phyloP scores from a whole-genome alignment of 2,797 vertebrate species.

The Melanotaenia nigrans region DNA sequence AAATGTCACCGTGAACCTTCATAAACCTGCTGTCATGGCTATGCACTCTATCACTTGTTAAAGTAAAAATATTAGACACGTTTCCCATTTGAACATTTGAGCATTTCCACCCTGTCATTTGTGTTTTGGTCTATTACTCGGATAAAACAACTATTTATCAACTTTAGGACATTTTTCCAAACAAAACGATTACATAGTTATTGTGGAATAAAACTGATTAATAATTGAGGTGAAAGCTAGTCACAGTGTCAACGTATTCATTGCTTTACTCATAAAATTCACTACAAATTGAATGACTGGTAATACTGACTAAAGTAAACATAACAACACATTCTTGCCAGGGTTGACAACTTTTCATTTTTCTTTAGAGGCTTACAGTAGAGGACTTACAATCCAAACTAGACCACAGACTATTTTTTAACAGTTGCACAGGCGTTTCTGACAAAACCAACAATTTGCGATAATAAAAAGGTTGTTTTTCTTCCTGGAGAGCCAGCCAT shows the following conservation, averaged over 20 bases:
- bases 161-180: too few relatives aligned
- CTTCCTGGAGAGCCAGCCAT: conserved; percentile 26
- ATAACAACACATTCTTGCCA: neutral
- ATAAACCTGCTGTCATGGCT: too few relatives aligned
- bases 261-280: neutral
- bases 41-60: too few relatives aligned
- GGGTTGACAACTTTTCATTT: neutral
- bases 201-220: neutral
- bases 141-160: neutral
- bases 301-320: conserved; percentile 1
- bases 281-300: neutral
- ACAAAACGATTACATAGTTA: neutral
- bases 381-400: conserved; percentile 5
- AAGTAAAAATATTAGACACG: too few relatives aligned
- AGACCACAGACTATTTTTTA: conserved; percentile 6
- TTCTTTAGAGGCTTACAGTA: neutral
- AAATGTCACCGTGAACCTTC: too few relatives aligned
- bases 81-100: neutral
- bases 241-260: neutral
- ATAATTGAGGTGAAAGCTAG: neutral
- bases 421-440: conserved; percentile 15
- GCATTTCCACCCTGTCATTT: neutral
- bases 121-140: neutral
- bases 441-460: conserved; percentile 24
- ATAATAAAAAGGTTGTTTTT: conserved; percentile 39